These are phyloP conservation scores for Dascyllus trimaculatus DNA, from an alignment of 2,113 vertebrate genomes.

Conservation along the genomic window DNA sequence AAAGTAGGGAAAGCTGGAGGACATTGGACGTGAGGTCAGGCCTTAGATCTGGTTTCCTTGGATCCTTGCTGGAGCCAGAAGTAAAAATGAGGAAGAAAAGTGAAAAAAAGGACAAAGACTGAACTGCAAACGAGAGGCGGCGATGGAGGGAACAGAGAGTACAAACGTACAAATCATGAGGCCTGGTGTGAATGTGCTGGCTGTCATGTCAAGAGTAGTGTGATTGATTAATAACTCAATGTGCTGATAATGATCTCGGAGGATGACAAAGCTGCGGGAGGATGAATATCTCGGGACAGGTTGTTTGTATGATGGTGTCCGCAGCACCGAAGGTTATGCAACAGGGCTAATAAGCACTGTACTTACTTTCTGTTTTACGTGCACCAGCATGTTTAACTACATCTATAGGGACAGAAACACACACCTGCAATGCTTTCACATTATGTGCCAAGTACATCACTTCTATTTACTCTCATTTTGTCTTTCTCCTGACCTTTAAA, in stretches of 20 bases:
- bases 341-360: background rate
- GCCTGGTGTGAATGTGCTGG: slow-evolving; percentile 15
- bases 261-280: background rate
- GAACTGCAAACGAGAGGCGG: background rate
- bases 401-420: too few species aligned
- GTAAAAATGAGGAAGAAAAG: background rate
- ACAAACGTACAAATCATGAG: slow-evolving; percentile 1
- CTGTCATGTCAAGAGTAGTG: background rate
- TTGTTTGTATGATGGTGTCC: background rate
- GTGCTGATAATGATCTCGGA: slow-evolving; percentile 3
- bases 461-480: background rate
- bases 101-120: background rate
- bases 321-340: background rate
- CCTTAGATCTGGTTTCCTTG: background rate
- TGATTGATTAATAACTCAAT: background rate
- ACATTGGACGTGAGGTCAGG: background rate
- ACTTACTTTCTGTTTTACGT: background rate
- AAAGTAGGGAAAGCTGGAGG: background rate
- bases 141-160: background rate
- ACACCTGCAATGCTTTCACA: background rate
- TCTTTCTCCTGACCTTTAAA: background rate
- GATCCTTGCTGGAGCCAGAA: background rate
- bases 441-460: too few species aligned
- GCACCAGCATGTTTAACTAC: background rate
- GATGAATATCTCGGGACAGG: background rate